phyloP scores from a whole-genome alignment of 2,797 vertebrate species.

The Cichlasoma orientale region DNA sequence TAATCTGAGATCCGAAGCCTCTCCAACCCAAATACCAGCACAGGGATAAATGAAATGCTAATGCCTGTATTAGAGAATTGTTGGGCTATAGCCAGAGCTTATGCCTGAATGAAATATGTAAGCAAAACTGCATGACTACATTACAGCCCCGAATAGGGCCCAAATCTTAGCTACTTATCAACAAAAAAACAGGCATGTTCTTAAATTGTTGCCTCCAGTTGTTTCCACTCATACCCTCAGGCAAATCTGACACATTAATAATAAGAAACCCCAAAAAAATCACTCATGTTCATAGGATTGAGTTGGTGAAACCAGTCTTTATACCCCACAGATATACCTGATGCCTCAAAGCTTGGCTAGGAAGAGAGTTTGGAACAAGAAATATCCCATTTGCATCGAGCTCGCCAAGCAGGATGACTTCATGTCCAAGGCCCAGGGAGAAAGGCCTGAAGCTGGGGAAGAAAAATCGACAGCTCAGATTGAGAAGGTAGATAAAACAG shows the following conservation, averaged over 20 bases:
- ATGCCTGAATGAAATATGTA: too few relatives aligned
- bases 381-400: constrained; percentile 97
- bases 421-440: constrained; percentile 91
- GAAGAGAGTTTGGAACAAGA: constrained; percentile 98
- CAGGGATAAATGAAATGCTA: not conserved
- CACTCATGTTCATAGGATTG: not conserved
- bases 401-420: constrained; percentile 95
- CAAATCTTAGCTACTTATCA: not conserved
- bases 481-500: constrained; percentile 65
- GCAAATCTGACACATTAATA: not conserved
- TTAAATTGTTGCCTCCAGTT: not conserved
- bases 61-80: not conserved
- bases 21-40: not conserved
- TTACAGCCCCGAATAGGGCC: not conserved
- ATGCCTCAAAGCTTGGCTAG: constrained; percentile 94
- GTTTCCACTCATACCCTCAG: not conserved
- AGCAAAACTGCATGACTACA: not conserved
- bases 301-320: not conserved
- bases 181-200: not conserved
- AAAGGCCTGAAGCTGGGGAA: constrained; percentile 72
- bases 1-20: not conserved
- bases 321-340: constrained; percentile 86
- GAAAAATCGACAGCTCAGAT: constrained; percentile 66
- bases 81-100: not conserved
- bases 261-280: not conserved